Evolutionary conservation across 2,888 invertebrate species (phyloP).

Genomic region (Pheosia gnoma): DNA sequence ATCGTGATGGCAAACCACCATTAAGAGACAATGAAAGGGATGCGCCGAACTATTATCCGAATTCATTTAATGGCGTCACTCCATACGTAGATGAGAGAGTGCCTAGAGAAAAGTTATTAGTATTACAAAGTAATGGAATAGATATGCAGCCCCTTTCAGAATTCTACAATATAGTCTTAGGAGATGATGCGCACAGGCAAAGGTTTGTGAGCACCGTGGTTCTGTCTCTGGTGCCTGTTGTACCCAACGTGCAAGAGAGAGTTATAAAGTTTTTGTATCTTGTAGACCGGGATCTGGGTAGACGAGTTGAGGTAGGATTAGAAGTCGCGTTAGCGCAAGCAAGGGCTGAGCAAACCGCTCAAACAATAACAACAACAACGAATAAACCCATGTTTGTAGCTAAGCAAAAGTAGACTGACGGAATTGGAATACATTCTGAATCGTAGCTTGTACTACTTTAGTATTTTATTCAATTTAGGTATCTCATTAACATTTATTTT

Average conservation of each 20-base stretch:
- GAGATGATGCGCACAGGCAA: constrained; percentile 75
- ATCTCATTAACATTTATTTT: no score
- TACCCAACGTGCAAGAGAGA: constrained; percentile 79
- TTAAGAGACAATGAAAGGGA: constrained; percentile 39
- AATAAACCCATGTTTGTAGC: not conserved
- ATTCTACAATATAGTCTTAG: constrained; percentile 87
- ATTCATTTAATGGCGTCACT: constrained; percentile 49
- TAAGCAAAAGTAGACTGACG: no score
- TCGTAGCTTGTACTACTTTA: no score
- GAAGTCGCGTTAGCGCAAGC: not conserved
- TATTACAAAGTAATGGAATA: constrained; percentile 36
- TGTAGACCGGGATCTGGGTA: constrained; percentile 89
- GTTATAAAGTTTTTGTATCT: constrained; percentile 90
- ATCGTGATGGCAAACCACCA: constrained; percentile 47
- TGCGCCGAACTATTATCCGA: constrained; percentile 50
- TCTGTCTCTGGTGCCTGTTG: constrained; percentile 13
- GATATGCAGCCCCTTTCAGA: constrained; percentile 84
- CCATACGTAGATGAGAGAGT: constrained; percentile 44
- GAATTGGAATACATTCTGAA: no score
- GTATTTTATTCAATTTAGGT: no score
- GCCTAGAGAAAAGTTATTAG: constrained; percentile 30
- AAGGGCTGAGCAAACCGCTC: constrained; percentile 10
- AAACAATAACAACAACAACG: constrained; percentile 7
- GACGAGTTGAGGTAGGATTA: constrained; percentile 71
- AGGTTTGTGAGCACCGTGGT: constrained; percentile 24